Evolutionary conservation across 2,113 vertebrate species (phyloP).

Genomic region (Candoia aspera): DNA sequence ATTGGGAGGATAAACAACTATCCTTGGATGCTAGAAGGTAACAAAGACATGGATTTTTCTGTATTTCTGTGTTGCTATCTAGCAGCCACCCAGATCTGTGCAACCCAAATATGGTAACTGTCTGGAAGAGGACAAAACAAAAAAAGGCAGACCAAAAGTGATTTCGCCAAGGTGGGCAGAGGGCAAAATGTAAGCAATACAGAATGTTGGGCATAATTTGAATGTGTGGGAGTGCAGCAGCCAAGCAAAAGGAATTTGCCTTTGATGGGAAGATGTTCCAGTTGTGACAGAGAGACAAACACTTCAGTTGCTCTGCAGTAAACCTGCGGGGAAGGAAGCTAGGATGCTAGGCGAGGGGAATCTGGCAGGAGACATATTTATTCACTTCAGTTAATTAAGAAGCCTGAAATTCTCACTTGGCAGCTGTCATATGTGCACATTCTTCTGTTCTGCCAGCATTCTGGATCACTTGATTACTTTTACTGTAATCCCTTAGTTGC

Average conservation of each 20-base stretch:
- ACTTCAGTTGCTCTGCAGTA: neutral
- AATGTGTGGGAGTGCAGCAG: neutral
- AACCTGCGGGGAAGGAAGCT: neutral
- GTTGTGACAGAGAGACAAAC: neutral
- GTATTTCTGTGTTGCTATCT: neutral
- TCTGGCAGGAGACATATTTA: neutral
- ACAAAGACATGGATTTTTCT: neutral
- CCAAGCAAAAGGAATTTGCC: neutral
- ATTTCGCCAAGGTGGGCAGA: neutral
- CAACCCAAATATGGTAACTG: neutral
- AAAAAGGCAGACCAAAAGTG: neutral
- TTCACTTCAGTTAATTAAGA: conserved; percentile 10
- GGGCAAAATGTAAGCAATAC: neutral
- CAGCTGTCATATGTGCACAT: neutral
- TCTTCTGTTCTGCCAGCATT: neutral
- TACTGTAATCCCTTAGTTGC: neutral
- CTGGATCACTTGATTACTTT: neutral
- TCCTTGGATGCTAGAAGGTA: neutral
- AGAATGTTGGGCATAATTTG: neutral
- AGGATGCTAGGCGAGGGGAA: neutral
- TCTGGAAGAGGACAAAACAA: neutral
- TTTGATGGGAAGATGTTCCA: neutral
- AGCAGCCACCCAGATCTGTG: neutral
- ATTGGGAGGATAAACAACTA: neutral
- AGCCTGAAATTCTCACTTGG: neutral